A percentile compares a stretch with the other conserved stretches of the same genome.
Evolutionary conservation across 2,113 vertebrate genomes (phyloP).

Genomic region (Engraulis encrasicolus): DNA sequence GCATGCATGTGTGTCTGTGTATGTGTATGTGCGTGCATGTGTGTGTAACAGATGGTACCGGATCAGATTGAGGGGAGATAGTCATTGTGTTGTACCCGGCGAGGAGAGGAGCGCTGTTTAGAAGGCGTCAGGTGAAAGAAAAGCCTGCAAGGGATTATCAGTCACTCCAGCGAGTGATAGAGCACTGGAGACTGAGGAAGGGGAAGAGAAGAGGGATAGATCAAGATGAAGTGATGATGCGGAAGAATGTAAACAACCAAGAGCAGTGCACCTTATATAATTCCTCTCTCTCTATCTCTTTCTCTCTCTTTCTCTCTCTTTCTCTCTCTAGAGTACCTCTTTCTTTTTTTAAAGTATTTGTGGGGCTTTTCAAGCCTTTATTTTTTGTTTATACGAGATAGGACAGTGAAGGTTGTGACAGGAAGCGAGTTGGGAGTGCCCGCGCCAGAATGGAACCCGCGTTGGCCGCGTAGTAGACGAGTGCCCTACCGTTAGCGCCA

Average conservation of each 20-base stretch:
- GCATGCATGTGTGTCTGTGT: slow-evolving; percentile 26
- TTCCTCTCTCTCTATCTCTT: background rate
- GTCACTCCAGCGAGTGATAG: slow-evolving; percentile 1
- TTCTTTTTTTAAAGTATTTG: no score
- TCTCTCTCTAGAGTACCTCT: no score
- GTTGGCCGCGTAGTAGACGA: no score
- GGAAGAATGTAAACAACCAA: background rate
- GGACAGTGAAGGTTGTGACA: no score
- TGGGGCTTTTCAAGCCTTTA: no score
- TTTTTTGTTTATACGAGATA: no score
- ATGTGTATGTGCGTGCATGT: slow-evolving; percentile 27
- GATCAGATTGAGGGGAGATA: slow-evolving; percentile 39
- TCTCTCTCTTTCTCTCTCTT: background rate
- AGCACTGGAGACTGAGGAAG: slow-evolving; percentile 9
- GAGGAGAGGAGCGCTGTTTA: slow-evolving; percentile 38
- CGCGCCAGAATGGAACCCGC: no score
- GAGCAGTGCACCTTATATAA: background rate
- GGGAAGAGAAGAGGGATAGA: background rate
- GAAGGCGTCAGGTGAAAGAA: slow-evolving; percentile 34
- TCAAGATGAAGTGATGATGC: slow-evolving; percentile 11
- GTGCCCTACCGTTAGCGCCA: no score
- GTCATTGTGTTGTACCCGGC: slow-evolving; percentile 24
- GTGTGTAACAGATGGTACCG: slow-evolving; percentile 36
- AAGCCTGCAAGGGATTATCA: slow-evolving; percentile 7
- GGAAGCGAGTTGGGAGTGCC: no score